phyloP scores from a whole-genome alignment of 2,113 vertebrate genomes.

The Agapornis roseicollis region DNA sequence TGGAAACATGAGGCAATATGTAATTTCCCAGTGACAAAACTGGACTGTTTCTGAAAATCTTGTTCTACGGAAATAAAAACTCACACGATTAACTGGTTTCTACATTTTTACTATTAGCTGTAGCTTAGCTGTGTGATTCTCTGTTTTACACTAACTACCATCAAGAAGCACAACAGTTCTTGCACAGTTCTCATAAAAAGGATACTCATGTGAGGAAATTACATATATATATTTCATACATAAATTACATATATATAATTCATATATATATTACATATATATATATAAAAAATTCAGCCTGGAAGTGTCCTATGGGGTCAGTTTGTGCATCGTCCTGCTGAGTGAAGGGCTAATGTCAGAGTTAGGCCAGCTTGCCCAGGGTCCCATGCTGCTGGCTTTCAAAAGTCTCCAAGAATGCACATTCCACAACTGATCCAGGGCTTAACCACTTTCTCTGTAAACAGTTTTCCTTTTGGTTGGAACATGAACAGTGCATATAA shows the following conservation, averaged over 20 bases:
- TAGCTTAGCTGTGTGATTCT: background rate
- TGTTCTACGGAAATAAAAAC: background rate
- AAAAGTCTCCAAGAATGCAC: background rate
- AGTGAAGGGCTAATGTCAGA: background rate
- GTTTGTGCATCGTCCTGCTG: background rate
- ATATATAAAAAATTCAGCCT: background rate
- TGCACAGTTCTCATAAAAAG: background rate
- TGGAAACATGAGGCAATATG: background rate
- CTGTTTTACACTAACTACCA: background rate
- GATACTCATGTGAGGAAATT: background rate
- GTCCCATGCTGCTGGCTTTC: background rate
- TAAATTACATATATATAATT: background rate
- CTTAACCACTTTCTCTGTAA: background rate
- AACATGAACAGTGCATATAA: background rate
- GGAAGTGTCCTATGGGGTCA: background rate
- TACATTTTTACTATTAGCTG: background rate
- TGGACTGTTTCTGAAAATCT: background rate
- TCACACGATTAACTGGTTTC: background rate
- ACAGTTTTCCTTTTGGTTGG: background rate
- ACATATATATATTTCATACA: background rate
- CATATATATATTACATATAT: background rate
- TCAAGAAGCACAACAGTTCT: background rate
- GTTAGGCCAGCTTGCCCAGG: background rate
- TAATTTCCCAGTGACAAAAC: background rate
- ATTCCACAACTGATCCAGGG: background rate